Percentiles rank a stretch among this genome's conserved stretches.
phyloP scores from a whole-genome alignment of 2,113 vertebrate genomes.

The Paradisaea rubra region DNA sequence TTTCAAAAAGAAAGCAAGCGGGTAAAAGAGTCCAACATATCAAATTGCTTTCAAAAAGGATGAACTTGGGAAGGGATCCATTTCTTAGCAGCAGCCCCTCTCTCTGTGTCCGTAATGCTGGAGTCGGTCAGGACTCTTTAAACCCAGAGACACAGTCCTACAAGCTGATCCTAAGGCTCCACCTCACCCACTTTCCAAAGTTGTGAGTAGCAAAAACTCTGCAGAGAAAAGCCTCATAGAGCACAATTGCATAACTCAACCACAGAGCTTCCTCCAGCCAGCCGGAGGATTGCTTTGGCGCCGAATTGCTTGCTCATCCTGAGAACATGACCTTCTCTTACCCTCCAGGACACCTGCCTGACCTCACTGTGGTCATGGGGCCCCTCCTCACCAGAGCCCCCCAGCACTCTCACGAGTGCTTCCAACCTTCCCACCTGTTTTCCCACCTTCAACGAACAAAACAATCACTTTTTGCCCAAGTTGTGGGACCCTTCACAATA shows the following conservation, averaged over 20 bases:
- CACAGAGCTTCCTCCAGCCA: conserved; percentile 28
- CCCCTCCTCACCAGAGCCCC: not conserved
- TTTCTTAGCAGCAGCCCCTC: not conserved
- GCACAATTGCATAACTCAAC: conserved; percentile 38
- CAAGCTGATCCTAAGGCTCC: not conserved
- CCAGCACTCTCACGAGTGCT: not conserved
- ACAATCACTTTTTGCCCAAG: not conserved
- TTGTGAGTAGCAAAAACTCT: not conserved
- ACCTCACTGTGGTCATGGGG: accelerated
- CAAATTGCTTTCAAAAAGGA: conserved; percentile 35
- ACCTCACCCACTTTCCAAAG: conserved; percentile 12
- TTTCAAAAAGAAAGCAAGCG: not conserved
- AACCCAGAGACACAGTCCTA: not conserved
- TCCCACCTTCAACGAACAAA: not conserved
- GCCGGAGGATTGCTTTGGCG: accelerated
- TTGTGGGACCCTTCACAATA: not conserved
- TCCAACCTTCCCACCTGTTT: not conserved
- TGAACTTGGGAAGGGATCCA: not conserved
- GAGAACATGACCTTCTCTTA: not conserved
- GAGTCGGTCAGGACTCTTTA: not conserved
- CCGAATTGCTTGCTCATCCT: not conserved
- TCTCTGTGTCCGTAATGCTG: not conserved
- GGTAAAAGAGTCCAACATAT: not conserved
- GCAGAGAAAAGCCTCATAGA: conserved; percentile 3
- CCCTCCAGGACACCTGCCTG: not conserved